Conservation (phyloP, 2,797 vertebrate genomes). For the Avahi laniger region DNA sequence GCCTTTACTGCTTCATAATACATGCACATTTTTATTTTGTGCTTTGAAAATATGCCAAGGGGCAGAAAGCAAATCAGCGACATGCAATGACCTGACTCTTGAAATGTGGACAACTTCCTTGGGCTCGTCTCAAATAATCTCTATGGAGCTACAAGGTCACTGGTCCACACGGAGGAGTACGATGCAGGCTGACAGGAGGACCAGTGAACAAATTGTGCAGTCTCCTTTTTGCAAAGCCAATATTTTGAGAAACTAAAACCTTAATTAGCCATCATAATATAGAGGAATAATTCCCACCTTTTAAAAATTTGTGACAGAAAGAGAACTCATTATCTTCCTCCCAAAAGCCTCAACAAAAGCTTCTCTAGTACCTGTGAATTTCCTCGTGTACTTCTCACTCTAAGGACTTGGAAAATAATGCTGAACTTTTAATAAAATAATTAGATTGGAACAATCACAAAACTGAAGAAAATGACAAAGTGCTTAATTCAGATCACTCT, state of each 20-base stretch:
- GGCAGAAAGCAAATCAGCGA: slow-evolving; percentile 45
- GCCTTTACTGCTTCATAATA: neutral
- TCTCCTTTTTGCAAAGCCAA: neutral
- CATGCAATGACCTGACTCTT: neutral
- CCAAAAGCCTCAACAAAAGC: neutral
- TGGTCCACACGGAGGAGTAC: no score
- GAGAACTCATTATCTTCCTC: neutral
- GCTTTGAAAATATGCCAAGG: slow-evolving; percentile 47
- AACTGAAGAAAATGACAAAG: neutral
- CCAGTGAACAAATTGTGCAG: fast-evolving
- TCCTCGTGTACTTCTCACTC: neutral
- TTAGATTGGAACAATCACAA: slow-evolving; percentile 13
- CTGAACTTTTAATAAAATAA: slow-evolving; percentile 33
- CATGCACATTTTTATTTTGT: neutral
- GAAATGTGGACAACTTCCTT: neutral
- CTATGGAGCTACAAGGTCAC: neutral
- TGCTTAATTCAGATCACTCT: neutral
- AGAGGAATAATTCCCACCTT: neutral
- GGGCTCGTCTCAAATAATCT: neutral
- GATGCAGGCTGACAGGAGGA: neutral
- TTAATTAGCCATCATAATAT: neutral
- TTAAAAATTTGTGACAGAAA: slow-evolving; percentile 3
- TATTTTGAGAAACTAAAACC: neutral
- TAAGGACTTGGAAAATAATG: neutral
- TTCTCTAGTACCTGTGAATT: neutral